Percentiles rank a stretch among this genome's conserved stretches.
Conservation (phyloP, 2,113 vertebrate genomes). For the Todiramphus chloris region DNA sequence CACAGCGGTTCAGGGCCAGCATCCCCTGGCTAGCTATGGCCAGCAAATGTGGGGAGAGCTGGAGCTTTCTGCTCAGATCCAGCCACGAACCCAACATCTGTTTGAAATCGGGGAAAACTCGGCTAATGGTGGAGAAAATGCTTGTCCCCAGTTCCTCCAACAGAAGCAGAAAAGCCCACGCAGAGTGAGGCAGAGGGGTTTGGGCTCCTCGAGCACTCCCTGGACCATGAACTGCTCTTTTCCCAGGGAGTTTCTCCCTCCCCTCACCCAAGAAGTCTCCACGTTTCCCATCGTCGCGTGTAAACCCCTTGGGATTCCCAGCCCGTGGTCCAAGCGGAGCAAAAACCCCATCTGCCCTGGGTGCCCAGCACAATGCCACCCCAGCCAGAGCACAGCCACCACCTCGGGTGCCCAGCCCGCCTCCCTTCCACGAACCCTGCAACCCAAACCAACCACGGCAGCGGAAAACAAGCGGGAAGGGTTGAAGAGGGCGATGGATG, state of each 20-base stretch:
- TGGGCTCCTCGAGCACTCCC: background rate
- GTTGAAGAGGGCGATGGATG: background rate
- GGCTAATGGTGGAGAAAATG: background rate
- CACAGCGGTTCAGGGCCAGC: background rate
- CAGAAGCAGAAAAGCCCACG: background rate
- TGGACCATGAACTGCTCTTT: background rate
- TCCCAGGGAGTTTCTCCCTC: background rate
- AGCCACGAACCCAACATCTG: background rate
- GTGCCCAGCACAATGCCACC: background rate
- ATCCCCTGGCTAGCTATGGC: background rate
- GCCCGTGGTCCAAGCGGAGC: background rate
- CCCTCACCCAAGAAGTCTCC: background rate
- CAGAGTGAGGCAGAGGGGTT: background rate
- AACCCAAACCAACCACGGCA: conserved; percentile 9
- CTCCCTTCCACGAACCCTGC: background rate
- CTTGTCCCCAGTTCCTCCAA: background rate
- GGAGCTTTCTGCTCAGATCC: conserved; percentile 27
- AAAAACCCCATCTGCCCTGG: background rate
- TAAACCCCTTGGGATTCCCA: background rate
- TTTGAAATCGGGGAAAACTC: background rate
- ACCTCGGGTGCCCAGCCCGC: background rate
- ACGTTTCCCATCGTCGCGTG: background rate
- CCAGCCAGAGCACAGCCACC: background rate
- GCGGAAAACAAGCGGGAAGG: background rate
- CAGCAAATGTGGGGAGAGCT: conserved; percentile 14